Evolutionary conservation across 2,113 vertebrate genomes (phyloP).

Genomic region (Leptobrachium leishanense): DNA sequence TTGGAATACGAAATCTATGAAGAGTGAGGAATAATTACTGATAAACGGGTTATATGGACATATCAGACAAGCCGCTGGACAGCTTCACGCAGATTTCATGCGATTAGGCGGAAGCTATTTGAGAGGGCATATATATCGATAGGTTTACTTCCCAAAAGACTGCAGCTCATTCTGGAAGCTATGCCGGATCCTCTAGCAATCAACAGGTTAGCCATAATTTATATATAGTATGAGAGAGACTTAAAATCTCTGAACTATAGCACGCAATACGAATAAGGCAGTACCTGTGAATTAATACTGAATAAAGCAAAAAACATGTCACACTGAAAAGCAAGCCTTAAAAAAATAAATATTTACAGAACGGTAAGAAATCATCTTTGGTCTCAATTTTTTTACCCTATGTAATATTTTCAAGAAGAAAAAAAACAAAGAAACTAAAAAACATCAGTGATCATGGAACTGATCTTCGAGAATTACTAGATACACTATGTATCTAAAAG

Average conservation of each 20-base stretch:
- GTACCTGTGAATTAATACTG: slow-evolving; percentile 40
- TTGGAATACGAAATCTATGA: too few species aligned
- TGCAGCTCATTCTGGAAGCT: not conserved
- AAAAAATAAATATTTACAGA: slow-evolving; percentile 43
- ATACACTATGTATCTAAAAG: slow-evolving; percentile 86
- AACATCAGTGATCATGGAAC: slow-evolving; percentile 92
- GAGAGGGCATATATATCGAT: not conserved
- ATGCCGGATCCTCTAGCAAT: not conserved
- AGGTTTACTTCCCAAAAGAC: not conserved
- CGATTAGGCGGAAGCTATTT: not conserved
- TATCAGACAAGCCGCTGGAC: not conserved
- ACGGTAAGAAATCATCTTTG: slow-evolving; percentile 37
- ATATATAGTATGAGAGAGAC: not conserved
- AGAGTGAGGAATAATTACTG: too few species aligned
- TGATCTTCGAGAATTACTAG: slow-evolving; percentile 85
- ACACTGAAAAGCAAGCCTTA: slow-evolving; percentile 26
- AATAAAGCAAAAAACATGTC: slow-evolving; percentile 29
- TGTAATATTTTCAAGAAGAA: slow-evolving; percentile 52
- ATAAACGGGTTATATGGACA: too few species aligned
- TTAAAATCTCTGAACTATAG: not conserved
- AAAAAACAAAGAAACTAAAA: slow-evolving; percentile 15
- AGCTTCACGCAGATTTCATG: not conserved
- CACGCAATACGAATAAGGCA: slow-evolving; percentile 8
- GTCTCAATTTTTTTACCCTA: slow-evolving; percentile 18
- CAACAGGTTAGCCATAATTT: not conserved